Evolutionary conservation across 2,888 invertebrate species (phyloP), one percentile per base, ranked within the genome.

Genomic region (Zaprionus lineosus): DNA sequence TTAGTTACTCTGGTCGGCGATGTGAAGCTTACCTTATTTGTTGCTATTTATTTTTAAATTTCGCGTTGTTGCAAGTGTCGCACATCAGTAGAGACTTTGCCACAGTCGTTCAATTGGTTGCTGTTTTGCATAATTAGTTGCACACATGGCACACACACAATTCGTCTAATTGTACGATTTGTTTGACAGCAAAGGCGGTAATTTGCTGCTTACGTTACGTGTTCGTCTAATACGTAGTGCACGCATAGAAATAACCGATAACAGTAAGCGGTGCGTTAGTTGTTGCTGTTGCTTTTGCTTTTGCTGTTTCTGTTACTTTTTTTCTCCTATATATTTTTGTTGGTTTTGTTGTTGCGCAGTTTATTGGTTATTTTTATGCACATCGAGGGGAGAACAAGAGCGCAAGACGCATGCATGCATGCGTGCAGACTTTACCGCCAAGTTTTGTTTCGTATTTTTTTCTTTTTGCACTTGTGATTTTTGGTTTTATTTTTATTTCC

Each of bases 41-140:
- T 48, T 55, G 44, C 67, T 67, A 61, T 71, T 84, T 74, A 56
- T 71, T 65, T 73, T 62, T 58, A 36, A 55, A 56, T 57, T 57
- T 36, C 59, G 56, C 50, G 58, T 52, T 66, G 61, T 41, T 64
- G 52, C 36, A 57, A 37, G 29, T 63, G 50, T 18, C 31, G 31
- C 24, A 52, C 40, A 50, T 68, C 53, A 64, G 46, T 56, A 55
- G 33, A 70, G 50, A 39, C 41, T 73, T 48, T 71, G 77, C 66
- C 60, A 26, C 64, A 59, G 41, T 59, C 51, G 60, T 59, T 59
- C 39, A 59, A 82, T 65, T 75, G 75, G 72, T 55, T 70, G 77
- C 63, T 69, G 50, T 66, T 85, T 85, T 85, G 86, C 79, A 81
- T 81, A 81, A 85, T 84, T 76, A 47, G 50, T 72, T 78, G 83